A percentile compares a stretch with the other conserved stretches of the same genome.
phyloP scores from a whole-genome alignment of 2,113 vertebrate genomes.

The Harpagus bidentatus region DNA sequence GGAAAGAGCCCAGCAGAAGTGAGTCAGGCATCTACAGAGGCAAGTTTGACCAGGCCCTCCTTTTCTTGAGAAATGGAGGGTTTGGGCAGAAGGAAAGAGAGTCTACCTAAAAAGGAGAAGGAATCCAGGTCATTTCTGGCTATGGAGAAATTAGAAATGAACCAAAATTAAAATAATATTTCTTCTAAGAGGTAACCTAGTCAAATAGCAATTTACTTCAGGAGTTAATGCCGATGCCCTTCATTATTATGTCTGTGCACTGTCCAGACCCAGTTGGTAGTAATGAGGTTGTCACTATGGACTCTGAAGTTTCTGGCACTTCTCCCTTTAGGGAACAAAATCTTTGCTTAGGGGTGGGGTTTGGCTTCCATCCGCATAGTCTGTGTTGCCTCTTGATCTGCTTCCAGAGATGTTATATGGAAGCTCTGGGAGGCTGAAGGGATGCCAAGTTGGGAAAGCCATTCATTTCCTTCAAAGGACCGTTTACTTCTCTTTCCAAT shows the following conservation, averaged over 20 bases:
- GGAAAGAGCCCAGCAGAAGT: not conserved
- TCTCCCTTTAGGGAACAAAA: not conserved
- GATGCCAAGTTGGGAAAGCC: not conserved
- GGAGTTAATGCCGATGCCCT: fast-evolving
- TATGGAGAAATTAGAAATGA: not conserved
- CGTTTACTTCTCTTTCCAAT: not conserved
- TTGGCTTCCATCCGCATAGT: not conserved
- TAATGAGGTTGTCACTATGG: not conserved
- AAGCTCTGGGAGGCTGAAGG: not conserved
- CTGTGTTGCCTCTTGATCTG: not conserved
- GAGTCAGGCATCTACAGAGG: not conserved
- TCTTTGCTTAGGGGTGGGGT: not conserved
- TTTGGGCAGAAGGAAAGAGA: not conserved
- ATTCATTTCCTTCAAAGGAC: not conserved
- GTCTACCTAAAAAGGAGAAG: not conserved
- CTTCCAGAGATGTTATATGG: not conserved
- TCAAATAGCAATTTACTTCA: not conserved
- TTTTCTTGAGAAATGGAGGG: not conserved
- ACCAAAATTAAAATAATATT: not conserved
- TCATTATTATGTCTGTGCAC: not conserved
- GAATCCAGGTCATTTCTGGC: not conserved
- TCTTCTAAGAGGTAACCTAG: not conserved
- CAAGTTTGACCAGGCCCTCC: not conserved
- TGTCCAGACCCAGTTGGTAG: fast-evolving
- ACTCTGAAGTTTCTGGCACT: not conserved